phyloP scores from a whole-genome alignment of 2,113 vertebrate genomes.

The Panthera tigris region DNA sequence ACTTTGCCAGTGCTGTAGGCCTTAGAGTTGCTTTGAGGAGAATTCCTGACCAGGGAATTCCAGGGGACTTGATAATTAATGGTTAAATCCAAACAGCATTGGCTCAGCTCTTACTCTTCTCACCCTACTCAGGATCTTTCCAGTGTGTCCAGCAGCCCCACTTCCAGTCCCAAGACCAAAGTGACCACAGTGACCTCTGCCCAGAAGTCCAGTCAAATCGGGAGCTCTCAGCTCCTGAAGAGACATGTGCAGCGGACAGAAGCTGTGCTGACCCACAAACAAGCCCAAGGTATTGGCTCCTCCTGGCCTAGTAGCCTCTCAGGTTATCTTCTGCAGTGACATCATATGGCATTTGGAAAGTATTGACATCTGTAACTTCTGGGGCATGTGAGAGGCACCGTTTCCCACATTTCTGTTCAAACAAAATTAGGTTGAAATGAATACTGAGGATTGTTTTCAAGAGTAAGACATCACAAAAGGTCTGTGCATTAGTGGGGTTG shows the following conservation, averaged over 20 bases:
- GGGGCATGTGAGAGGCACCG: not conserved
- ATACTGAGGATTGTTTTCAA: not conserved
- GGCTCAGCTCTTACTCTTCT: not conserved
- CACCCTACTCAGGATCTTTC: conserved; percentile 90
- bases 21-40: not conserved
- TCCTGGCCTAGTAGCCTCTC: not conserved
- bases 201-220: conserved; percentile 92
- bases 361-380: not conserved
- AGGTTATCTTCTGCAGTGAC: not conserved
- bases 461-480: not conserved
- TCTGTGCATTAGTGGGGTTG: not conserved
- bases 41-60: not conserved
- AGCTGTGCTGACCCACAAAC: conserved; percentile 91
- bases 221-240: conserved; percentile 92
- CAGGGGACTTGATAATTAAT: not conserved
- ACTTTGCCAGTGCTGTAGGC: not conserved
- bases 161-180: conserved; percentile 96
- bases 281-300: conserved; percentile 91
- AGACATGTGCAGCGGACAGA: conserved; percentile 93
- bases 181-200: conserved; percentile 88
- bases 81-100: not conserved
- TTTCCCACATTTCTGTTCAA: not conserved
- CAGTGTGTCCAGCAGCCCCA: conserved; percentile 97
- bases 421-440: not conserved
- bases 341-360: not conserved